A percentile compares a stretch with the other conserved stretches of the same genome.
Conservation (phyloP, 2,113 vertebrate species). For the Crotalus helleri region DNA sequence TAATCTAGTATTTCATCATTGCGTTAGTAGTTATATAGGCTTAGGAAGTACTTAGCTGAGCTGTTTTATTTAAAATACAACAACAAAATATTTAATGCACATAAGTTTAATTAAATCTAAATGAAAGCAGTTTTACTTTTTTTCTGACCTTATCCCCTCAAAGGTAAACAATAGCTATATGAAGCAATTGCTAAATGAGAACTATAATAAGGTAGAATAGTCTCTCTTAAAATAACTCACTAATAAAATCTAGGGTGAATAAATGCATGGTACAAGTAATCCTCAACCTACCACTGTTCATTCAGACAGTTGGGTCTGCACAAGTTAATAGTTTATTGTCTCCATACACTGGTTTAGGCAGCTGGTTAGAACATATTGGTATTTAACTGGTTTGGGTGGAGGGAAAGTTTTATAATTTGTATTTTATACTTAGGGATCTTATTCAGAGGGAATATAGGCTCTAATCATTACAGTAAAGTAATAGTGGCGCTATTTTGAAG, state of each 20-base stretch:
- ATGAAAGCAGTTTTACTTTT: neutral
- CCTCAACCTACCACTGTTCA: neutral
- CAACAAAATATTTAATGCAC: neutral
- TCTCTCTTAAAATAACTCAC: neutral
- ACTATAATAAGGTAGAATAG: neutral
- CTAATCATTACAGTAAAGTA: neutral
- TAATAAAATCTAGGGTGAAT: neutral
- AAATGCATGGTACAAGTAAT: neutral
- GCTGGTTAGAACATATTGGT: neutral
- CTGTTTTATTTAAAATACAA: neutral
- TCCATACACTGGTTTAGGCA: neutral
- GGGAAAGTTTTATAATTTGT: conserved; percentile 19
- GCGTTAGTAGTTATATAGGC: neutral
- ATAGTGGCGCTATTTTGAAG: neutral
- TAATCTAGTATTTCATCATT: neutral
- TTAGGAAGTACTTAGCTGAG: neutral
- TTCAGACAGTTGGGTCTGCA: neutral
- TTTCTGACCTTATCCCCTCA: neutral
- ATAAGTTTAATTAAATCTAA: neutral
- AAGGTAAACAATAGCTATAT: neutral
- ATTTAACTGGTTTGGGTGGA: neutral
- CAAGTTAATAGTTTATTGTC: neutral
- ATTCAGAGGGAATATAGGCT: neutral
- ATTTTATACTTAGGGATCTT: neutral
- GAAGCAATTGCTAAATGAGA: neutral